Evolutionary conservation across 2,888 invertebrate genomes (phyloP), one percentile per base, ranked within the genome.

Genomic region (Protula sp.): DNA sequence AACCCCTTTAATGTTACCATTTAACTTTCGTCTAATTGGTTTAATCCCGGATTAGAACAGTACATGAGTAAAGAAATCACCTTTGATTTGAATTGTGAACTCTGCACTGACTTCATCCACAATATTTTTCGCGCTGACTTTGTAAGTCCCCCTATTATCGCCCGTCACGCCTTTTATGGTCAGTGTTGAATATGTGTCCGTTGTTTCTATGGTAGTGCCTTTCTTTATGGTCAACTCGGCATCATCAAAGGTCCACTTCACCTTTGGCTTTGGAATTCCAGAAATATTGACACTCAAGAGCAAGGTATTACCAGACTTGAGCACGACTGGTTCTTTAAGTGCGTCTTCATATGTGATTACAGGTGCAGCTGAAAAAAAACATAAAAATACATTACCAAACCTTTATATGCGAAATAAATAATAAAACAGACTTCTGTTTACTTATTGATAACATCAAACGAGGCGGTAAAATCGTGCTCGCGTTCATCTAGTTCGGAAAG

Each of bases 231-330:
- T 24, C 9, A 50, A 9, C 24, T 50, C 54, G 31, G 60, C 58
- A 27, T 60, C 62, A 38, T 60, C 63, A 28, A 57, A 59, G 55
- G 65, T 64, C 79, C 80, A 79, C 24, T 82, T 82, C 27, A 88
- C 81, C 30, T 84, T 83, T 2, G 91, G 90, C 71, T 83, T 83
- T 26, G 91, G 91, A 77, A 88, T 87, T 55, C 90, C 91, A 56
- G 82, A 83, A 52, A 88, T 81, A 61, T 82, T 84, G 50, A 89
- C 87, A 30, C 76, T 74, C 26, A 82, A 71, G 55, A 76, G 72
- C 68, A 82, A 74, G 56, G 73, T 76, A 14, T 75, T 65, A 28
- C 75, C 79, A 14, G 76, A 86, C 68, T 85, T 85, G 48, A 87
- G 82, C 71, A 87, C 87, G 74, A 89, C 88, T 31, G 75, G 73